Percentiles rank a stretch among this genome's conserved stretches.
These are phyloP conservation scores for Rhabditoides inermis DNA, from an alignment of 2,888 invertebrate species.

Conservation along the genomic window DNA sequence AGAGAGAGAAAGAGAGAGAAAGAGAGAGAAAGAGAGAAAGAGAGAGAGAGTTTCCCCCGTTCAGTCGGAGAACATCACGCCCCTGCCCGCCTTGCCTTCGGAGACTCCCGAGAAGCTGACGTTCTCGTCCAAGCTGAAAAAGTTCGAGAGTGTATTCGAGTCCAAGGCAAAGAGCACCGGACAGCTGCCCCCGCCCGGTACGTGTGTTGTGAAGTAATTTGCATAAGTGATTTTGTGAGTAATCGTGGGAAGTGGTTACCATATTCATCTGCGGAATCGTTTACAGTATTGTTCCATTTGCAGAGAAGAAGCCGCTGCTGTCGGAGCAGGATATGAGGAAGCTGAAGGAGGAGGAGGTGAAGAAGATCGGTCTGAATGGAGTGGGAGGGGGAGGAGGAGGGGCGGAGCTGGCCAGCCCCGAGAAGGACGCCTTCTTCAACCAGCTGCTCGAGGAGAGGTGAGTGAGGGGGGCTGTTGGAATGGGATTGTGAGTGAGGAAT, in stretches of 20 bases:
- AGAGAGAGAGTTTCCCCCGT: neutral
- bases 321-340: conserved; percentile 69
- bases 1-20: neutral
- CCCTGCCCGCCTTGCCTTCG: neutral
- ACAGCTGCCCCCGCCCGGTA: conserved; percentile 8
- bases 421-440: conserved; percentile 62
- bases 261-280: neutral
- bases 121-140: conserved; percentile 84
- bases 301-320: conserved; percentile 19
- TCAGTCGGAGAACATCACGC: conserved; percentile 6
- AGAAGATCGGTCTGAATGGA: conserved; percentile 59
- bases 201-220: too few species aligned
- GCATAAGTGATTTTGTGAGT: too few species aligned
- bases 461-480: neutral
- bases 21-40: conserved; percentile 4
- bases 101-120: conserved; percentile 67
- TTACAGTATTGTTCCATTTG: conserved; percentile 6
- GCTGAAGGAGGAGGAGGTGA: conserved; percentile 84
- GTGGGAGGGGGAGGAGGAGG: neutral
- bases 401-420: conserved; percentile 5
- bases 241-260: too few species aligned
- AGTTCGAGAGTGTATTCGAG: conserved; percentile 82
- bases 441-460: conserved; percentile 9
- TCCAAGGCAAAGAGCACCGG: conserved; percentile 3
- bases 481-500: neutral